A percentile compares a stretch with the other conserved stretches of the same genome.
These are phyloP conservation scores for Drosophila triauraria DNA, from an alignment of 1,140 invertebrate genomes.

Conservation along the genomic window DNA sequence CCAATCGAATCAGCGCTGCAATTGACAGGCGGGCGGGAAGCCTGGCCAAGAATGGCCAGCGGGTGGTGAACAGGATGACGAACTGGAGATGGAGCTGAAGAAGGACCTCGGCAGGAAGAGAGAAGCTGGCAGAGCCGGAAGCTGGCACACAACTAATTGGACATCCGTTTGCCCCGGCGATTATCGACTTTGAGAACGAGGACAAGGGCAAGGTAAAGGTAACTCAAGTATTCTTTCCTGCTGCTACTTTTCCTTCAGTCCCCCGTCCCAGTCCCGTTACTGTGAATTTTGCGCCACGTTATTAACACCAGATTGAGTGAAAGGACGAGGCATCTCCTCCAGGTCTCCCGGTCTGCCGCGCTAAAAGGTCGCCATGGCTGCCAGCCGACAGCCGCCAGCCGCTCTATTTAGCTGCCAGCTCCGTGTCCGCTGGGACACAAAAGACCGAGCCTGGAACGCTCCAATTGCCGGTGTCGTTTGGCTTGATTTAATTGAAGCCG, in stretches of 20 bases:
- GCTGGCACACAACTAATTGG: constrained; percentile 80
- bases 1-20: constrained; percentile 46
- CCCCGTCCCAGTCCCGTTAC: constrained; percentile 9
- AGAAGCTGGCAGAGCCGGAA: constrained; percentile 59
- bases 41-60: constrained; percentile 42
- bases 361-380: constrained; percentile 58
- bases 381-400: neutral
- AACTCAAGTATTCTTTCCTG: constrained; percentile 46
- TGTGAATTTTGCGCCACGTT: constrained; percentile 68
- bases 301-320: constrained; percentile 76
- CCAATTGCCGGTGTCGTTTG: constrained; percentile 73
- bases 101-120: constrained; percentile 7
- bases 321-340: constrained; percentile 23
- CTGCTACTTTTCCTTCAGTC: neutral
- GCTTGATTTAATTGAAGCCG: constrained; percentile 80
- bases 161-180: constrained; percentile 78
- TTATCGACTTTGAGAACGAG: constrained; percentile 52
- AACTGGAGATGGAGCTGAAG: constrained; percentile 15
- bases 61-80: constrained; percentile 12
- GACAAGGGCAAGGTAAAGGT: constrained; percentile 48
- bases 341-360: constrained; percentile 6
- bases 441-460: constrained; percentile 55
- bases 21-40: constrained; percentile 36
- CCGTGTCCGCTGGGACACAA: constrained; percentile 43
- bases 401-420: constrained; percentile 36